Evolutionary conservation across 2,113 vertebrate genomes (phyloP), one percentile per base, ranked within the genome.

Genomic region (Chionodraco myersi): DNA sequence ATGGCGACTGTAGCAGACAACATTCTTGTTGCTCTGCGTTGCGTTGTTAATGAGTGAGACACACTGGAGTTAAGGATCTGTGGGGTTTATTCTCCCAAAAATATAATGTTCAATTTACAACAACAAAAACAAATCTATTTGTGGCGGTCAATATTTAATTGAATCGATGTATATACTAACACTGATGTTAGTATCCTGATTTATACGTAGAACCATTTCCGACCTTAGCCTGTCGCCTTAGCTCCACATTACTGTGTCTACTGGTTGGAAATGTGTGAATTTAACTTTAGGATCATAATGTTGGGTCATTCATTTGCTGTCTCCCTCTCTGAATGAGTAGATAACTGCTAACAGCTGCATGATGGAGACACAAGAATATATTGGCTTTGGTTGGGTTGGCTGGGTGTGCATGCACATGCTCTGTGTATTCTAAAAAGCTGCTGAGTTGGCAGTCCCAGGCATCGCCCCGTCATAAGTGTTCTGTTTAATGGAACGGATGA

Each of bases 391-490:
- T 61, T 75, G 57, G 41, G 47, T 10, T 66, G 57, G 11, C 56
- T 79, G 67, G 21, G 61, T 48, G 57, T 75, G 59, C 9, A 57
- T 45, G 56, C 9, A 34, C 23, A 51, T 54, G 36, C 26, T 61
- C 0, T 21, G 12, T 23, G n/a, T 64, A 26, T 54, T 48, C 58
- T 78, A 69, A 21, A 63, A 44, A n/a, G 16, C n/a, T 67, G 54
- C 77, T 71, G 54, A 71, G n/a, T 59, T 76, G 12, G 68, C 67
- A 59, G 13, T 82, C 44, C 3, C 48, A 62, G 58, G 5, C 41
- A 49, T 86, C 0, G 4, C 54, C 34, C 47, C 12, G 36, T 69
- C 47, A 72, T 67, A 56, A 66, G 21, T 18, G 45, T 18, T 57
- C 48, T 0, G 1, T 62, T 79, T 13, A 76, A 51, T 69, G 34